Conservation (phyloP, 2,888 invertebrate genomes). For the Bellardia pandia region DNA sequence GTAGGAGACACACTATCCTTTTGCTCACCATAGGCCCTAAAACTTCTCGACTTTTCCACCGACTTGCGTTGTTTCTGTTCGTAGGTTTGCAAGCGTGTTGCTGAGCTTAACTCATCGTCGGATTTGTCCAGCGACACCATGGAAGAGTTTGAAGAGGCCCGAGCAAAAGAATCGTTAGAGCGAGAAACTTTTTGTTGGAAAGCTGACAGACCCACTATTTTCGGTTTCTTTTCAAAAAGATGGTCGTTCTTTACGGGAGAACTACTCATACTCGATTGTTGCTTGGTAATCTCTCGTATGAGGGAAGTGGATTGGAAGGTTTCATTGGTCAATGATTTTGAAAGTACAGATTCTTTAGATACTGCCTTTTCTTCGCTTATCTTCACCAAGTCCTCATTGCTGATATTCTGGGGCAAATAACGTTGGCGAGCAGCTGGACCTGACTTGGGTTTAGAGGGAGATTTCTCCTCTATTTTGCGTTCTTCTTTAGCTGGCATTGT, state of each 20-base stretch:
- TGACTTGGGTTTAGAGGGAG: conserved; percentile 81
- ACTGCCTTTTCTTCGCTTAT: conserved; percentile 38
- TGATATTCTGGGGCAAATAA: conserved; percentile 86
- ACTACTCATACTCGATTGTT: conserved; percentile 53
- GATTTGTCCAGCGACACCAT: conserved; percentile 78
- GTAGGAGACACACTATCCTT: conserved; percentile 73
- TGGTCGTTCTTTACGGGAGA: conserved; percentile 68
- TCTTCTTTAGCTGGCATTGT: conserved; percentile 48
- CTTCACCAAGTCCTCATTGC: conserved; percentile 74
- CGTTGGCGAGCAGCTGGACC: conserved; percentile 86
- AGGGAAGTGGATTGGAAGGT: conserved; percentile 82
- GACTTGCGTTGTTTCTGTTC: conserved; percentile 85
- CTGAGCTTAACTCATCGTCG: conserved; percentile 48
- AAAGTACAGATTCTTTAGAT: conserved; percentile 73
- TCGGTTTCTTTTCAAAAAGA: conserved; percentile 83
- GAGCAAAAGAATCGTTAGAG: conserved; percentile 82
- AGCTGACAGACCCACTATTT: conserved; percentile 85
- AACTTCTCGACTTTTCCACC: conserved; percentile 90
- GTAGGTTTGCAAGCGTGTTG: conserved; percentile 74
- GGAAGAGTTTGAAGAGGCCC: conserved; percentile 78
- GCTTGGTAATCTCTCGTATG: conserved; percentile 78
- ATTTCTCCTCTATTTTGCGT: conserved; percentile 47
- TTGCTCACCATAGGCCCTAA: conserved; percentile 86
- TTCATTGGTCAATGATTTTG: conserved; percentile 78
- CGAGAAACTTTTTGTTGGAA: conserved; percentile 86